These are phyloP conservation scores for Asarcornis scutulata DNA, from an alignment of 2,113 vertebrate species.

Conservation along the genomic window DNA sequence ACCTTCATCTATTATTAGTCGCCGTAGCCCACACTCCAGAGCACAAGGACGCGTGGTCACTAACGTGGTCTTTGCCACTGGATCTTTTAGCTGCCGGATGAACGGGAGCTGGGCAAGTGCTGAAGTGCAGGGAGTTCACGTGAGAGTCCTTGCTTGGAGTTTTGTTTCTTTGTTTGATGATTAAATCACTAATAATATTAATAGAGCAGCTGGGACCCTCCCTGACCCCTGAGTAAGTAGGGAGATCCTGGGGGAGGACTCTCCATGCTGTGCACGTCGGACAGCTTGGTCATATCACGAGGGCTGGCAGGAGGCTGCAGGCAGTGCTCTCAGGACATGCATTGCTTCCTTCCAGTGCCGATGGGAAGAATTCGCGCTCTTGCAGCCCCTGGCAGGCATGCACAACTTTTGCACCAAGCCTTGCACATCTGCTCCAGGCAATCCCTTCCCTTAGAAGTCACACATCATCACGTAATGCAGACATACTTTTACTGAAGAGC, in stretches of 20 bases:
- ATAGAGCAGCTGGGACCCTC: not conserved
- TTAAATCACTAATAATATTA: not conserved
- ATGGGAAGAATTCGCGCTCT: not conserved
- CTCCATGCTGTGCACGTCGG: accelerated
- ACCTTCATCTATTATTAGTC: slow-evolving; percentile 61
- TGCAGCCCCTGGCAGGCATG: not conserved
- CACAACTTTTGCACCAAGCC: not conserved
- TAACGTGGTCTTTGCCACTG: slow-evolving; percentile 45
- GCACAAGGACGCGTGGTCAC: slow-evolving; percentile 23
- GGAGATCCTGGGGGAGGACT: not conserved
- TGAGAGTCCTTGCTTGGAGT: slow-evolving; percentile 14
- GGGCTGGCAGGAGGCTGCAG: not conserved
- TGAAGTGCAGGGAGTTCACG: slow-evolving; percentile 41
- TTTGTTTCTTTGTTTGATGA: not conserved
- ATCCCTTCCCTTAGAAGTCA: not conserved
- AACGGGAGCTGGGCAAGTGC: slow-evolving; percentile 14
- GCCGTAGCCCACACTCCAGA: slow-evolving; percentile 42
- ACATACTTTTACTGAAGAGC: not conserved
- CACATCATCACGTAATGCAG: not conserved
- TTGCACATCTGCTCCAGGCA: not conserved
- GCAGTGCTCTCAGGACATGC: not conserved
- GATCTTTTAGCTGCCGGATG: slow-evolving; percentile 21
- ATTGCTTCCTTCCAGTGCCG: not conserved
- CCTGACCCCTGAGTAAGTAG: accelerated
- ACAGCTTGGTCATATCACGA: accelerated